These are phyloP conservation scores for Tupaia chinensis DNA, from an alignment of 2,113 vertebrate genomes.

Conservation along the genomic window DNA sequence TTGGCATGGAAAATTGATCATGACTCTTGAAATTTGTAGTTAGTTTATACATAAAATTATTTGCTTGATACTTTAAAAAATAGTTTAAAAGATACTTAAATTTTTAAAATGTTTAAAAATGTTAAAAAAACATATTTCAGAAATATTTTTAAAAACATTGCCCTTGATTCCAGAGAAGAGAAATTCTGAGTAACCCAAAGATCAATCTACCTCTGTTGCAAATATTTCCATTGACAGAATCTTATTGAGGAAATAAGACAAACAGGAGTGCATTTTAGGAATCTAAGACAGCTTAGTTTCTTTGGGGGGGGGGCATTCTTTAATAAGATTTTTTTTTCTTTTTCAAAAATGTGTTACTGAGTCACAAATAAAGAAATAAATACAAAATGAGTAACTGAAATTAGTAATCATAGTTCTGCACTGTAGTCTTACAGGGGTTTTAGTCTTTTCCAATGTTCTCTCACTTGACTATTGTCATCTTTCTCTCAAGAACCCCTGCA, in stretches of 20 bases:
- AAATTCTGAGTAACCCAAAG: not conserved
- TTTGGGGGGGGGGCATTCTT: not conserved
- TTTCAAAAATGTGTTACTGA: not conserved
- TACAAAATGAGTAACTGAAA: not conserved
- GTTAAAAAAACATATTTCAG: too few relatives aligned
- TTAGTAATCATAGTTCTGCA: not conserved
- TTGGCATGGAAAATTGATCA: not conserved
- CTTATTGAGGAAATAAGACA: not conserved
- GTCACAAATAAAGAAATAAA: constrained; percentile 20
- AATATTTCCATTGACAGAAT: not conserved
- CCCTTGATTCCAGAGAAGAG: not conserved
- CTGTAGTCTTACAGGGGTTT: not conserved
- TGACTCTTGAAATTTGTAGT: not conserved
- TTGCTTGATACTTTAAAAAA: not conserved
- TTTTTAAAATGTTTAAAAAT: too few relatives aligned
- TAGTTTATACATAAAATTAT: constrained; percentile 28
- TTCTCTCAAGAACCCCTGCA: not conserved
- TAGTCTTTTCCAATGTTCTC: not conserved
- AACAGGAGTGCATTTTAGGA: not conserved
- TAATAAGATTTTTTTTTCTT: not conserved
- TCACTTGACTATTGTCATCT: not conserved
- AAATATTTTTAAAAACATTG: not conserved
- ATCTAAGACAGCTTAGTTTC: not conserved
- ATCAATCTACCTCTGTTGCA: not conserved
- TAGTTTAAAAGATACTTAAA: too few relatives aligned